A percentile compares a stretch with the other conserved stretches of the same genome.
phyloP scores from a whole-genome alignment of 2,113 vertebrate genomes.

The Megatriorchis doriae region DNA sequence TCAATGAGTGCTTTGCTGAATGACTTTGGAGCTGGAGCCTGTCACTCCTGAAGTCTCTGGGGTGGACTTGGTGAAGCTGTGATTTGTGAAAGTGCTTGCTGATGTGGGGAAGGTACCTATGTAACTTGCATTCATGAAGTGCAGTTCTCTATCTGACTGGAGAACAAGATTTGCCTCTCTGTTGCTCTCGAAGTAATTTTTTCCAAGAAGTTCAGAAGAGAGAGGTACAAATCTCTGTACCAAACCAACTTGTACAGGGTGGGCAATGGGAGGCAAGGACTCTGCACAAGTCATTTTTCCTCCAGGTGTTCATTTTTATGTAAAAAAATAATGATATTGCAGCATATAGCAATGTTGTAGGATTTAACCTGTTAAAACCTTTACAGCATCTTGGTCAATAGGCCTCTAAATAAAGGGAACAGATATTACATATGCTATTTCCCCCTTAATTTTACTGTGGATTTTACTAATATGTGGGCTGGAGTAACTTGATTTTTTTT shows the following conservation, averaged over 20 bases:
- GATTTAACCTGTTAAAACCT: neutral
- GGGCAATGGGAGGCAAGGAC: neutral
- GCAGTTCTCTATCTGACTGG: neutral
- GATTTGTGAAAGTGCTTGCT: neutral
- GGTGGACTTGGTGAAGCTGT: neutral
- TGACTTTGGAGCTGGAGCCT: neutral
- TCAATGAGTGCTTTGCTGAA: neutral
- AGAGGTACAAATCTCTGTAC: neutral
- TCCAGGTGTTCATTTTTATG: neutral
- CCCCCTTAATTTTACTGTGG: neutral
- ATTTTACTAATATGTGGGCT: neutral
- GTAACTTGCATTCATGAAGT: neutral
- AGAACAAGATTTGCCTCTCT: neutral
- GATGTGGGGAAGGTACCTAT: neutral
- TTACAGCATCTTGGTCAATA: neutral
- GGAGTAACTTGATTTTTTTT: neutral
- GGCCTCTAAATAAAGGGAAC: neutral
- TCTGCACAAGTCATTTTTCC: neutral
- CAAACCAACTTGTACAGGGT: neutral
- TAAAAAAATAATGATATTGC: neutral
- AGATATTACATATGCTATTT: neutral
- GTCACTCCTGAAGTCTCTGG: neutral
- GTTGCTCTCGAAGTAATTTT: neutral
- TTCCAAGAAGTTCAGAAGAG: neutral
- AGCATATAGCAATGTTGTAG: neutral